Evolutionary conservation across 2,888 invertebrate genomes (phyloP).

Genomic region (Lomographa bimaculata): DNA sequence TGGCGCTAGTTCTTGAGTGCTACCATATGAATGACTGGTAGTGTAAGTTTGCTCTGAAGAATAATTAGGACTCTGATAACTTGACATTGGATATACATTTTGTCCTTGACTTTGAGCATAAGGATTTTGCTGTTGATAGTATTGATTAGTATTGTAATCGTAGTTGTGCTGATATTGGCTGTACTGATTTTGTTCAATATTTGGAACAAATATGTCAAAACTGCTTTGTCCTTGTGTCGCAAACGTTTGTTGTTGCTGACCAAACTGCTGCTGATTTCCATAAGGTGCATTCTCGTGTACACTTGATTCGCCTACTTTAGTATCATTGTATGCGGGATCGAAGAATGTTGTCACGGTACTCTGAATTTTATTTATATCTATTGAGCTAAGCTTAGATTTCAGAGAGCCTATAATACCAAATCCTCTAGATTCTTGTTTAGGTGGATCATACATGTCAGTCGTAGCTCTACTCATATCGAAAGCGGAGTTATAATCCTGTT

Average conservation of each 20-base stretch:
- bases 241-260: conserved; percentile 32
- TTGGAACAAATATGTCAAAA: conserved; percentile 58
- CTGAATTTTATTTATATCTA: conserved; percentile 77
- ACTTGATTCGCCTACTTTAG: conserved; percentile 38
- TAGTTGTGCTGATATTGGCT: conserved; percentile 27
- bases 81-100: conserved; percentile 27
- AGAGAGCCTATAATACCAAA: conserved; percentile 74
- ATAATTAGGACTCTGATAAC: no score
- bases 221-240: conserved; percentile 38
- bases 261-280: conserved; percentile 26
- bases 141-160: conserved; percentile 28
- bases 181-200: conserved; percentile 31
- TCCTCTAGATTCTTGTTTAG: conserved; percentile 54
- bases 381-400: conserved; percentile 71
- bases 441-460: conserved; percentile 50
- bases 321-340: conserved; percentile 69
- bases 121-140: conserved; percentile 30
- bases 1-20: conserved; percentile 10
- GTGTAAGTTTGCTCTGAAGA: conserved; percentile 18
- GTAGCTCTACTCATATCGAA: conserved; percentile 68
- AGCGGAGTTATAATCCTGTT: conserved; percentile 49
- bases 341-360: conserved; percentile 75
- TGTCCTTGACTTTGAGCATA: conserved; percentile 38
- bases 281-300: conserved; percentile 37
- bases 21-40: conserved; percentile 12